Conservation (phyloP, 2,797 vertebrate species). For the Acanthurus lineatus region DNA sequence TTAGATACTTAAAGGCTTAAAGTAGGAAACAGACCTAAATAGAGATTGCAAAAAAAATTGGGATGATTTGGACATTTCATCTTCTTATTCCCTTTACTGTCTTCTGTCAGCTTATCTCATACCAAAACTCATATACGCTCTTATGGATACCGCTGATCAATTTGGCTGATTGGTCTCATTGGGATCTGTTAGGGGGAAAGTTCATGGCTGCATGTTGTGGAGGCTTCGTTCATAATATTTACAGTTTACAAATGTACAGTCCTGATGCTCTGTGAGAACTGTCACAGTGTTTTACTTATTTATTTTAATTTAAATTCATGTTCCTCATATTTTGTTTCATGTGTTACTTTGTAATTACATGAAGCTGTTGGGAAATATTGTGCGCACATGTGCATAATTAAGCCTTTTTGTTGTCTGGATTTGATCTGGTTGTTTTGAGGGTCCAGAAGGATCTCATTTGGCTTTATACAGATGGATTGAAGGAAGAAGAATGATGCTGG, state of each 20-base stretch:
- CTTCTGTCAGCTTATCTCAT: background rate
- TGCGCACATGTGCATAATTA: background rate
- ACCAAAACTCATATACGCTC: background rate
- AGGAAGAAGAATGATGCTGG: slow-evolving; percentile 10
- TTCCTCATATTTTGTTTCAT: background rate
- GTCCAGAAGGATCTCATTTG: slow-evolving; percentile 34
- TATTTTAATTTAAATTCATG: too few species aligned
- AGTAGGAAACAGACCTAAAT: background rate
- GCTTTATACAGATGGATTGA: background rate
- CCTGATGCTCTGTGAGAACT: background rate
- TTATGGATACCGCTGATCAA: background rate
- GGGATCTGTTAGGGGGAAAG: background rate
- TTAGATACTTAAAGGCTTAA: background rate
- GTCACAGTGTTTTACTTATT: background rate
- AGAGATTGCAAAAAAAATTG: too few species aligned
- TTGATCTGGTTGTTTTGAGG: slow-evolving; percentile 19
- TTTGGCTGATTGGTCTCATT: background rate
- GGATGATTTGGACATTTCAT: background rate
- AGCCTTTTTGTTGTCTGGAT: background rate
- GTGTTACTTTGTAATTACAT: background rate
- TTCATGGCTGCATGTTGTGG: background rate
- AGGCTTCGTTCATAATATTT: background rate
- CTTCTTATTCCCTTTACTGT: background rate
- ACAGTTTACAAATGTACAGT: background rate
- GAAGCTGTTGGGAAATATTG: background rate